A percentile compares a stretch with the other conserved stretches of the same genome.
phyloP scores from a whole-genome alignment of 2,113 vertebrate species.

The Leuciscus idus region DNA sequence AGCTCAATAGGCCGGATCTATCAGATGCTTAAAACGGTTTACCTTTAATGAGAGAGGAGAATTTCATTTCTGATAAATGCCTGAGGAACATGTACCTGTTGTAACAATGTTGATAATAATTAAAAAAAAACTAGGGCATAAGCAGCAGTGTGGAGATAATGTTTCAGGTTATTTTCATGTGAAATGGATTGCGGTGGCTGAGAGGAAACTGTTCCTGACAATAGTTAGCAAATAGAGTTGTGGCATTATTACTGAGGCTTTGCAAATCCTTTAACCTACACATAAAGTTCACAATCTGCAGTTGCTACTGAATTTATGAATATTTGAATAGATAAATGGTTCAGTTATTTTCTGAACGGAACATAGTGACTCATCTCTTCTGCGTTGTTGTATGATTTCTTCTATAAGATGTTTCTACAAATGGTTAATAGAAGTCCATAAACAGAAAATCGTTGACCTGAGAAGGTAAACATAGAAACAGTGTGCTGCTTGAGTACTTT shows the following conservation, averaged over 20 bases:
- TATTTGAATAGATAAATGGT: conserved; percentile 2
- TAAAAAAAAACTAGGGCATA: background rate
- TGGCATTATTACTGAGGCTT: background rate
- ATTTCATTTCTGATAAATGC: conserved; percentile 1
- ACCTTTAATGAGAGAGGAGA: conserved; percentile 8
- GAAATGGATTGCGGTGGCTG: background rate
- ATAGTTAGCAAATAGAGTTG: background rate
- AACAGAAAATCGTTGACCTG: background rate
- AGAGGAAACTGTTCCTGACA: background rate
- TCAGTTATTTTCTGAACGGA: background rate
- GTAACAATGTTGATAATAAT: background rate
- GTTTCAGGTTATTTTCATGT: background rate
- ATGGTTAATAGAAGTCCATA: background rate
- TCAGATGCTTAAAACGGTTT: conserved; percentile 19
- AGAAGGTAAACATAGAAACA: conserved; percentile 16
- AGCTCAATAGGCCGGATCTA: conserved; percentile 21
- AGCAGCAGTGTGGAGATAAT: background rate
- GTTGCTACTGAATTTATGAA: background rate
- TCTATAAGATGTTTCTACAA: background rate
- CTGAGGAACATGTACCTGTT: conserved; percentile 10
- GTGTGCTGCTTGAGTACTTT: background rate
- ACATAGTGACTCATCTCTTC: too few species aligned
- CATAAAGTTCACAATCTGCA: background rate
- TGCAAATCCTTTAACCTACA: background rate
- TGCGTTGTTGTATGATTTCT: background rate